Evolutionary conservation across 1,140 invertebrate species (phyloP), one percentile per base, ranked within the genome.

Genomic region (Sycobia sp.): DNA sequence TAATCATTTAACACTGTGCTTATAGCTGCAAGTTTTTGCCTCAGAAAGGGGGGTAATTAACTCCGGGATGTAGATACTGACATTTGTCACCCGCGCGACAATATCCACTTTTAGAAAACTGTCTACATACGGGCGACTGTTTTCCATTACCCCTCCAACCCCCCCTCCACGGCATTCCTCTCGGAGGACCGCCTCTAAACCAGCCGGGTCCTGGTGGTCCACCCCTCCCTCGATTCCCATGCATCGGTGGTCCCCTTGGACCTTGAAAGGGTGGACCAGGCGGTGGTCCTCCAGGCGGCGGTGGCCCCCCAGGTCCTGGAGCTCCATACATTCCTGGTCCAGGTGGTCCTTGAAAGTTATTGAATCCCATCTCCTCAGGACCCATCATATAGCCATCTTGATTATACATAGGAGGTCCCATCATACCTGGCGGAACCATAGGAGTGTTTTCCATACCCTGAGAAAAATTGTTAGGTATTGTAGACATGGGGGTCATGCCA

Each of bases 1-100:
- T n/a, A n/a, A n/a, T n/a, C n/a, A n/a, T n/a, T n/a, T n/a, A n/a
- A n/a, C n/a, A n/a, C 7, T 4, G 4, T 44, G 4, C 41, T 20
- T 22, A 44, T 20, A 22, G 4, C 18, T 13, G 7, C 29, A 8
- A 47, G n/a, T 27, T 16, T 29, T 20, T 29, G 13, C 36, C 59
- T 80, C 68, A 81, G 69, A 78, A 82, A 22, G 79, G 80, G 23
- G 85, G 84, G 68, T 84, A 84, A 77, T 89, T 88, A 14, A 86
- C 86, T 62, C 87, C 86, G 22, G 89, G 89, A 83, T 92, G 91
- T 67, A 92, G 78, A 74, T 89, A 92, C 49, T 88, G 85, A 76
- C 91, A 93, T 67, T 89, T 89, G 59, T 90, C 89, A 18, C 89
- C 88, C 71, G 90, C 85, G 55, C 90, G 80, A 77, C 91, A 93